Conservation (phyloP, 1,140 invertebrate genomes). For the Anthonomus grandis region DNA sequence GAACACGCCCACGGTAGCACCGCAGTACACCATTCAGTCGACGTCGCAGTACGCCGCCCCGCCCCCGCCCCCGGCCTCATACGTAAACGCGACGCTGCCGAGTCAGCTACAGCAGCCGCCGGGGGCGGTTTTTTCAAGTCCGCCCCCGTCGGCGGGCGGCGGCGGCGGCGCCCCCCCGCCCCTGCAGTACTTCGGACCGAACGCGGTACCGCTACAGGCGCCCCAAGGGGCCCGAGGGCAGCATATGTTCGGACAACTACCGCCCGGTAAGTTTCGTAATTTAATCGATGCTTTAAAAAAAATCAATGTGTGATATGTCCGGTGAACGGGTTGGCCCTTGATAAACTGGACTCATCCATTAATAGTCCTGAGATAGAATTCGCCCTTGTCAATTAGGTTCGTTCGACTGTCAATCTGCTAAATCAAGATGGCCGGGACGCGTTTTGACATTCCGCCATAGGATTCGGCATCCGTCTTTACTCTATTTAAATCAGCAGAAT, state of each 20-base stretch:
- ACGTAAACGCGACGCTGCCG: slow-evolving; percentile 17
- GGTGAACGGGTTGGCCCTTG: too few species aligned
- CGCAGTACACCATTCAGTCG: slow-evolving; percentile 7
- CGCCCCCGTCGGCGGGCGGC: slow-evolving; percentile 19
- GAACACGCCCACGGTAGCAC: slow-evolving; percentile 17
- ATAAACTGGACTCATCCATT: too few species aligned
- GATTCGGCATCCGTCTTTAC: too few species aligned
- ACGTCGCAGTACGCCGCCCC: slow-evolving; percentile 33
- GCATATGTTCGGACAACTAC: slow-evolving; percentile 40
- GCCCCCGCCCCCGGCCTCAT: slow-evolving; percentile 32
- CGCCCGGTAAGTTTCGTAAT: slow-evolving; percentile 29
- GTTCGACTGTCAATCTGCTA: too few species aligned
- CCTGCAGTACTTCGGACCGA: slow-evolving; percentile 45
- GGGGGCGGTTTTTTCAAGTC: slow-evolving; percentile 19
- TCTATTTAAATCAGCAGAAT: too few species aligned
- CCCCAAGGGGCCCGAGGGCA: slow-evolving; percentile 34
- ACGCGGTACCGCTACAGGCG: slow-evolving; percentile 36
- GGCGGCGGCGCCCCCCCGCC: slow-evolving; percentile 29
- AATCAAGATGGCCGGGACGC: too few species aligned
- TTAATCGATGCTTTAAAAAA: too few species aligned
- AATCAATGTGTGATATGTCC: too few species aligned
- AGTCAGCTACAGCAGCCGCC: slow-evolving; percentile 16
- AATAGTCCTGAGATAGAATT: too few species aligned
- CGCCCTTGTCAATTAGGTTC: too few species aligned
- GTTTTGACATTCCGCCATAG: too few species aligned